These are phyloP conservation scores for Pygathrix nemaeus DNA, from an alignment of 2,113 vertebrate species.

Conservation along the genomic window DNA sequence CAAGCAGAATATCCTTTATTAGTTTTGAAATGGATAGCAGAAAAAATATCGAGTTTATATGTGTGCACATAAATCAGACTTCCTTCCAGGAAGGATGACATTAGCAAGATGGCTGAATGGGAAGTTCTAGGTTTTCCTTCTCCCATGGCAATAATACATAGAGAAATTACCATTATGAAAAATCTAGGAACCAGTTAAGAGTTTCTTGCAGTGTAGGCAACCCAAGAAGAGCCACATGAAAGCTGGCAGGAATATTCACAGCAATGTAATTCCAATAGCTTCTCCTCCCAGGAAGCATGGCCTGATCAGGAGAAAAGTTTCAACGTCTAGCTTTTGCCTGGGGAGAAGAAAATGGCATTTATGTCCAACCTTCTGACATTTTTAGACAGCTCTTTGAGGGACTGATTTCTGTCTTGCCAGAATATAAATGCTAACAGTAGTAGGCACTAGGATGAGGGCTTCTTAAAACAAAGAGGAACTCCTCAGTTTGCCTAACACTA, in stretches of 20 bases:
- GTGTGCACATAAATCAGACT: neutral
- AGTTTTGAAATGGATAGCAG: neutral
- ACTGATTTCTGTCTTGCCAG: neutral
- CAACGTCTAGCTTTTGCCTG: neutral
- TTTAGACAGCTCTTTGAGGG: neutral
- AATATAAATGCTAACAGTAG: neutral
- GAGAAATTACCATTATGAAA: neutral
- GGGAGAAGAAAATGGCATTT: neutral
- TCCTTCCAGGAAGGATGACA: neutral
- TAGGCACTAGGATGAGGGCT: neutral
- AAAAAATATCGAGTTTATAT: neutral
- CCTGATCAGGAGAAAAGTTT: neutral
- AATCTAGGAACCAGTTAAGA: neutral
- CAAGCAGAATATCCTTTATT: neutral
- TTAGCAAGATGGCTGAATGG: neutral
- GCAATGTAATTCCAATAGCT: neutral
- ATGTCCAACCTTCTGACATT: neutral
- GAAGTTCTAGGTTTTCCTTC: accelerated
- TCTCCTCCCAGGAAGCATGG: neutral
- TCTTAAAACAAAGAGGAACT: neutral
- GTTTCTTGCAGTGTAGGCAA: neutral
- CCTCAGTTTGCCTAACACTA: neutral
- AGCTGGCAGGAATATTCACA: no score
- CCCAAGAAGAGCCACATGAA: neutral
- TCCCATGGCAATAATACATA: neutral